phyloP scores from a whole-genome alignment of 2,888 invertebrate genomes.

The Gryllus longicercus region DNA sequence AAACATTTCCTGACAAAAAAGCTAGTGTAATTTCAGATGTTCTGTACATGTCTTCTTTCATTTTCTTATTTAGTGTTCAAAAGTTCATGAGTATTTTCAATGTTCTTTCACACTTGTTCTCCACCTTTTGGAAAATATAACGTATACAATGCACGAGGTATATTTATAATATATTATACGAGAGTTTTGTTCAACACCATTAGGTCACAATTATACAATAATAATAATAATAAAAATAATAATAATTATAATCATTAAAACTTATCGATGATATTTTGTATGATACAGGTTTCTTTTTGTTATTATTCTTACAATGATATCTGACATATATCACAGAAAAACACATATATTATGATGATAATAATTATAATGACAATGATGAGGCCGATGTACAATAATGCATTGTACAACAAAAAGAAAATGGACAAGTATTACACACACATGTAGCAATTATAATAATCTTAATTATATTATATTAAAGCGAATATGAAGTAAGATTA shows the following conservation, averaged over 20 bases:
- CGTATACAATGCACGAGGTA: conserved; percentile 27
- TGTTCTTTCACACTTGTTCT: conserved; percentile 19
- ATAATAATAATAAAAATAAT: background rate
- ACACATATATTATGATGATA: conserved; percentile 28
- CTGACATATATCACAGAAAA: conserved; percentile 38
- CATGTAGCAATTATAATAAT: background rate
- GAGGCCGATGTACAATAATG: background rate
- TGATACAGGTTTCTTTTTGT: conserved; percentile 22
- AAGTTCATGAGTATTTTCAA: background rate
- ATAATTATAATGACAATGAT: conserved; percentile 6
- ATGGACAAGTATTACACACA: conserved; percentile 7
- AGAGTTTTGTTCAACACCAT: conserved; percentile 11
- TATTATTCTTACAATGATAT: conserved; percentile 30
- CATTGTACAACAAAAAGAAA: conserved; percentile 17
- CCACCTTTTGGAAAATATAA: conserved; percentile 24
- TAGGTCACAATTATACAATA: conserved; percentile 23
- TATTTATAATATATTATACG: conserved; percentile 28
- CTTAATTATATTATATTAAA: conserved; percentile 26
- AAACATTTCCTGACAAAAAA: background rate
- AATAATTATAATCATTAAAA: conserved; percentile 24
- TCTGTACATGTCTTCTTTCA: background rate
- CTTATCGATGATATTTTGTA: conserved; percentile 28
- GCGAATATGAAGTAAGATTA: conserved; percentile 25
- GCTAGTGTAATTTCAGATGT: background rate
- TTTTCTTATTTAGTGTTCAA: background rate